Conservation (phyloP, 1,140 invertebrate species). For the Bacillus rossius region DNA sequence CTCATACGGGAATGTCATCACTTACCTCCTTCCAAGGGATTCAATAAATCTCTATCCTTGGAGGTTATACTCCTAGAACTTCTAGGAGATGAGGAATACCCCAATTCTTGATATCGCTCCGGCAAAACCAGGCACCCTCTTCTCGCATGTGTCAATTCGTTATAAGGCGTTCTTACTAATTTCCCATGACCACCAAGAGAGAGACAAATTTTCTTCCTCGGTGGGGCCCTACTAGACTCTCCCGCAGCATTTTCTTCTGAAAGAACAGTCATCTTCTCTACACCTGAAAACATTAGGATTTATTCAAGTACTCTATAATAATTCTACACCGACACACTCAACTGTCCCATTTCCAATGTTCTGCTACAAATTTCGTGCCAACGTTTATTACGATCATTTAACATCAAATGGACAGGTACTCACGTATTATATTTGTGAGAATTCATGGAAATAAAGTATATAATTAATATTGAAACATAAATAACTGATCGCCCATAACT, state of each 20-base stretch:
- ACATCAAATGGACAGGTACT: slow-evolving; percentile 25
- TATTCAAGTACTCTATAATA: not conserved
- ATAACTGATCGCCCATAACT: not conserved
- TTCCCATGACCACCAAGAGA: slow-evolving; percentile 37
- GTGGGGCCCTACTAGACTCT: slow-evolving; percentile 40
- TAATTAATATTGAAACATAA: not conserved
- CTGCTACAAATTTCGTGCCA: not conserved
- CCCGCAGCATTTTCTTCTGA: slow-evolving; percentile 45
- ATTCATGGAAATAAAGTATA: slow-evolving; percentile 37
- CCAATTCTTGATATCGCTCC: too few species aligned
- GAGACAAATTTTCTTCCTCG: slow-evolving; percentile 44
- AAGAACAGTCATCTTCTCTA: slow-evolving; percentile 48
- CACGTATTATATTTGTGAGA: slow-evolving; percentile 39
- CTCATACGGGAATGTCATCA: too few species aligned
- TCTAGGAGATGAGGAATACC: too few species aligned
- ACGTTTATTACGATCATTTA: not conserved
- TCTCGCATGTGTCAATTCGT: too few species aligned
- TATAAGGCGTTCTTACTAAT: not conserved
- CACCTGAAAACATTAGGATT: slow-evolving; percentile 33
- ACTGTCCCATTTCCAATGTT: not conserved
- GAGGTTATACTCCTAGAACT: too few species aligned
- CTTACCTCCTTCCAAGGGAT: too few species aligned
- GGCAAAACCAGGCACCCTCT: too few species aligned
- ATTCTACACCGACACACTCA: not conserved
- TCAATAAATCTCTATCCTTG: too few species aligned